These are phyloP conservation scores for Lamproptera curius DNA, from an alignment of 2,888 invertebrate genomes.

Conservation along the genomic window DNA sequence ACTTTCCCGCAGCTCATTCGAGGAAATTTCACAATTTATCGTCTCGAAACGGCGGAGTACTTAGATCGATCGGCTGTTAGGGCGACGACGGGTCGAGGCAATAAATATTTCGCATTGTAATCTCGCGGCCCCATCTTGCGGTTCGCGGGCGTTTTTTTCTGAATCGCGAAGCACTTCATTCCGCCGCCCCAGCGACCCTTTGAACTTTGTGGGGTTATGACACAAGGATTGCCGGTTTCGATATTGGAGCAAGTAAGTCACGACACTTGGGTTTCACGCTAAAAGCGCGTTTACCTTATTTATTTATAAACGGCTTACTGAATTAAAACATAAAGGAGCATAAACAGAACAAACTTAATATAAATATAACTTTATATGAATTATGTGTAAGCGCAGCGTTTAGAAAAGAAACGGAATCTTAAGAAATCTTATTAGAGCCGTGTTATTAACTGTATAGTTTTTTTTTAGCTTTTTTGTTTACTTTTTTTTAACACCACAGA, in stretches of 20 bases:
- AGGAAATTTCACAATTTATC: background rate
- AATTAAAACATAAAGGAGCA: too few relatives aligned
- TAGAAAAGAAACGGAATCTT: too few relatives aligned
- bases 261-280: conserved; percentile 5
- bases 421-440: too few relatives aligned
- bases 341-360: too few relatives aligned
- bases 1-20: background rate
- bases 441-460: too few relatives aligned
- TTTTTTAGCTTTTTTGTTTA: too few relatives aligned
- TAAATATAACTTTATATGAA: too few relatives aligned
- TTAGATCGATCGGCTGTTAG: conserved; percentile 14
- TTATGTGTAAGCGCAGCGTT: too few relatives aligned
- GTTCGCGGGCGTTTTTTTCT: conserved; percentile 28
- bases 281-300: background rate
- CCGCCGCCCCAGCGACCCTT: conserved; percentile 32
- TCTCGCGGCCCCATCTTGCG: conserved; percentile 63
- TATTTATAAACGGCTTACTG: too few relatives aligned
- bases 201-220: conserved; percentile 29
- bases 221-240: conserved; percentile 10
- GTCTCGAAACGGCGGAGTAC: too few relatives aligned
- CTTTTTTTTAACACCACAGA: too few relatives aligned
- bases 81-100: conserved; percentile 18
- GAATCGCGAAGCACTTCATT: conserved; percentile 27
- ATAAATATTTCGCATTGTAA: conserved; percentile 43
- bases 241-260: conserved; percentile 11